Base-by-base conservation (phyloP, 1,140 invertebrate genomes). In the Leptinotarsa texana region DNA sequence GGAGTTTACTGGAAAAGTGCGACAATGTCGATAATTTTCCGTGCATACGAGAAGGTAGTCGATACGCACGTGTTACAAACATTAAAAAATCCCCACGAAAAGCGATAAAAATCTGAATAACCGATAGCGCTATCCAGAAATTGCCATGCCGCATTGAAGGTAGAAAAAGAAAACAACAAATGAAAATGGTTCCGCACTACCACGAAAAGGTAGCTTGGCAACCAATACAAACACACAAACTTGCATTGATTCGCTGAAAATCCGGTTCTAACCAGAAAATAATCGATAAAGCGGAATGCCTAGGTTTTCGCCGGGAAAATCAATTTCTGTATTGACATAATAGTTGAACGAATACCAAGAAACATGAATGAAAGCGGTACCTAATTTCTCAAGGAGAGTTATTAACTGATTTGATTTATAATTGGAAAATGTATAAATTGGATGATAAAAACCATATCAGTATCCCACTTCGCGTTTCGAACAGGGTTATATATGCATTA, bases 161-260 rank as follows among this genome's bases (percentile, higher is more conserved):
- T 77, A 73, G 74, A 77, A 75, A 78, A 75, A 78, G 73, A 75
- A 74, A 72, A 63, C n/a, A 24, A 72, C 49, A 75, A 78, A 78
- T 75, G 74, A 76, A 78, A 78, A 78, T 74, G 69, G 74, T 78
- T 78, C 74, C 74, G 72, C 72, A 76, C 72, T 71, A 78, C 77
- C 78, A 79, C 74, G 79, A 79, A 80, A 82, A 72, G 81, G 82
- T 83, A 79, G 72, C 82, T 74, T 74, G 72, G 82, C 82, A 81
- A 83, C 82, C 77, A 74, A 82, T 80, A 83, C 83, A 83, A 84
- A 83, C 82, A 83, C 73, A 81, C 73, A 74, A 69, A 73, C 70
- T 24, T 70, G 80, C 82, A 84, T 83, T 82, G 83, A 84, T 83
- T 83, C 77, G 70, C 74, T 72, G 74, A 77, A 80, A 78, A 81